phyloP scores from a whole-genome alignment of 1,140 invertebrate species.

The Drosophila trapezifrons region DNA sequence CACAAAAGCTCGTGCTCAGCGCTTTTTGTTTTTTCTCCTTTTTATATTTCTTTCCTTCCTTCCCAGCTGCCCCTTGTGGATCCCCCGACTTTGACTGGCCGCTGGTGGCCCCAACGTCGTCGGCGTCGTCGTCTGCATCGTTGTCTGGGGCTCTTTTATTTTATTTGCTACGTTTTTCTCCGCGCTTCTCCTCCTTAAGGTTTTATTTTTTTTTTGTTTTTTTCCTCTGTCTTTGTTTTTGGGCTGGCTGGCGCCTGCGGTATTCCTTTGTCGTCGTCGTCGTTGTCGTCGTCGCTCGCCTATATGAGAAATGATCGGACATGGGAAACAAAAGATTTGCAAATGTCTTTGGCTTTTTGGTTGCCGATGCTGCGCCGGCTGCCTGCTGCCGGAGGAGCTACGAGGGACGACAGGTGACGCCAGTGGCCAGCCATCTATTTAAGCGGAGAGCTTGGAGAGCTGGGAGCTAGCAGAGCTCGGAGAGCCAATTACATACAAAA shows the following conservation, averaged over 20 bases:
- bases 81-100: conserved; percentile 42
- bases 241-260: conserved; percentile 82
- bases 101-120: conserved; percentile 50
- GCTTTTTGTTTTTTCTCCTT: neutral
- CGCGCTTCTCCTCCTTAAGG: conserved; percentile 24
- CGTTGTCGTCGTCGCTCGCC: conserved; percentile 53
- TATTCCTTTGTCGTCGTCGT: conserved; percentile 80
- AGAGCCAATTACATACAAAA: conserved; percentile 77
- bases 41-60: neutral
- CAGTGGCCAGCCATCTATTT: conserved; percentile 69
- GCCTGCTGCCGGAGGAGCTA: conserved; percentile 22
- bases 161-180: conserved; percentile 36
- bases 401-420: conserved; percentile 71
- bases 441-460: conserved; percentile 26
- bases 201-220: conserved; percentile 34
- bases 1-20: conserved; percentile 65
- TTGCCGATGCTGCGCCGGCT: conserved; percentile 51
- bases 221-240: conserved; percentile 52
- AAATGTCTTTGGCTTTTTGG: conserved; percentile 82
- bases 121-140: conserved; percentile 49
- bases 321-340: conserved; percentile 84
- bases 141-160: conserved; percentile 47
- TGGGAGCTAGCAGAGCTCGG: neutral
- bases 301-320: conserved; percentile 84
- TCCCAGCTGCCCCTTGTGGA: neutral